Evolutionary conservation across 1,140 invertebrate species (phyloP).

Genomic region (Lepidurus couesii): DNA sequence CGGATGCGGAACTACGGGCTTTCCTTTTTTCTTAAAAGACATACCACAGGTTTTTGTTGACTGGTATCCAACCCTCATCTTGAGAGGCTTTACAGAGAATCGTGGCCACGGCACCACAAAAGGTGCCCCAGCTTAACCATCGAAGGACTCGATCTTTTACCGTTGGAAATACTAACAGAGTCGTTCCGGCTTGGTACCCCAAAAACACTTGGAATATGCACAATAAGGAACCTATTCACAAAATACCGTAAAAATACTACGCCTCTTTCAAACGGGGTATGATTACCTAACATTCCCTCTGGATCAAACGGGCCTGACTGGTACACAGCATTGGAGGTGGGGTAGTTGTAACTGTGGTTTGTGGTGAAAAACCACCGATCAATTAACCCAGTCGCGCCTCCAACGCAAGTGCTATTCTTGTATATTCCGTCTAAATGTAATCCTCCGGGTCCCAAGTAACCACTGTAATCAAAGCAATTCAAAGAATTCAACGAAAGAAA

Average conservation of each 20-base stretch:
- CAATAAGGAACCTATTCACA: conserved; percentile 44
- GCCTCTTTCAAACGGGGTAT: conserved; percentile 38
- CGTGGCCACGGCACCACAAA: conserved; percentile 47
- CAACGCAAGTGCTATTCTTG: conserved; percentile 66
- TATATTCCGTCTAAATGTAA: conserved; percentile 53
- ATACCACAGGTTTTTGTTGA: conserved; percentile 59
- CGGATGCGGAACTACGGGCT: background rate
- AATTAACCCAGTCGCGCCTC: conserved; percentile 78
- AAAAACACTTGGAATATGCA: conserved; percentile 62
- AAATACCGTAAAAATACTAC: background rate
- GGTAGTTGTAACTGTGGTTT: conserved; percentile 58
- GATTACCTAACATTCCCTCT: conserved; percentile 62
- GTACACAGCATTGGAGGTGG: conserved; percentile 61
- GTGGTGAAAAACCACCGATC: conserved; percentile 65
- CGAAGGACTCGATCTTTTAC: conserved; percentile 39
- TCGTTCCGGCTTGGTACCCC: conserved; percentile 48
- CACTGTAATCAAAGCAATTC: conserved; percentile 46
- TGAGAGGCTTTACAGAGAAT: conserved; percentile 47
- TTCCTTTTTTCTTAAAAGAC: conserved; percentile 18
- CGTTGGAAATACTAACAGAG: conserved; percentile 39
- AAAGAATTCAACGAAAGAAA: background rate
- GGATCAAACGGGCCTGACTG: conserved; percentile 65
- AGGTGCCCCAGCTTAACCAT: conserved; percentile 47
- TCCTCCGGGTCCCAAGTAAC: conserved; percentile 87
- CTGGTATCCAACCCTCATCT: conserved; percentile 52